Evolutionary conservation across 1,140 invertebrate species (phyloP), one percentile per base, ranked within the genome.

Genomic region (Euborellia annulipes): DNA sequence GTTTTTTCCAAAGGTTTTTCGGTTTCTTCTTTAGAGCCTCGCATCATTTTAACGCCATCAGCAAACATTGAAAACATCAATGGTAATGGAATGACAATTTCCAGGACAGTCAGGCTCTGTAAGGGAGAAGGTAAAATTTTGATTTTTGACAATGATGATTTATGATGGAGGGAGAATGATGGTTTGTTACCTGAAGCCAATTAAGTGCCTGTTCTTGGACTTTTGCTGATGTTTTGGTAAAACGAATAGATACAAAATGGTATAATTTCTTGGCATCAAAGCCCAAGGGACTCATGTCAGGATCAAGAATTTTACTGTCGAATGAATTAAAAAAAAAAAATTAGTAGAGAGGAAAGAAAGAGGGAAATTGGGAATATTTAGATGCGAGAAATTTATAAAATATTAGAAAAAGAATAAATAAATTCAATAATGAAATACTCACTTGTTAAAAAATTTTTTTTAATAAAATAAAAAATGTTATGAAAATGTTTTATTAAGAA

Each of bases 251-350:
- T 11, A 97, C 80, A 66, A 99, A 99, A 54, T 87, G 82, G 62
- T 95, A 98, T 75, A 98, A 85, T 57, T 89, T 85, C 43, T 85
- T 81, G 1, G 86, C 78, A 62, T 92, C 85, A 59, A 98, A 93
- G 18, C 92, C 90, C 14, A 96, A 67, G 23, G 92, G 88, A 56
- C 85, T 90, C 75, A 96, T 85, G 55, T 96, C 90, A 1, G 90
- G 82, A 69, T 98, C 95, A 53, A 98, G 71, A 38, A 97, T 88
- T 78, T 97, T 97, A 53, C 87, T 94, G 51, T 27, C 4, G 23
- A 40, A 71, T 71, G 37, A 27, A 27, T 27, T 27, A 27, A 45
- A 51, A 41, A 43, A 46, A 0, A 30, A 27, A 16, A 38, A 34
- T 20, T 16, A n/a, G n/a, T n/a, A n/a, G n/a, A n/a, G n/a, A n/a